Conservation (phyloP, 2,888 invertebrate genomes). For the Tipula helvola region DNA sequence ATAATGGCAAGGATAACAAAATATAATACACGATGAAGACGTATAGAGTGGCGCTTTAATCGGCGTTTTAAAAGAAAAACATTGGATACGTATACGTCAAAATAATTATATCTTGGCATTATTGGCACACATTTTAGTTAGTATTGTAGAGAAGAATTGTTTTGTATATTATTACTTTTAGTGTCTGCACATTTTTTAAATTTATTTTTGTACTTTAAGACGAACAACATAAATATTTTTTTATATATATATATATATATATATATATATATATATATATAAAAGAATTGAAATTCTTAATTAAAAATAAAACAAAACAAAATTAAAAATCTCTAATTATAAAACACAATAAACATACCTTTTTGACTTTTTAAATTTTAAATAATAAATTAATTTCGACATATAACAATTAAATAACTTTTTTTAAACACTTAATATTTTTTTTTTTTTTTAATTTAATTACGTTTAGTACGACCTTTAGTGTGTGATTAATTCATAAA, state of each 20-base stretch:
- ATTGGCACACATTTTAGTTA: too few relatives aligned
- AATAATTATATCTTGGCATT: too few relatives aligned
- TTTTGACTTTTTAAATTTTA: neutral
- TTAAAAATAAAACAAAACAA: neutral
- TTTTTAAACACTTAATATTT: neutral
- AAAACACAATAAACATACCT: neutral
- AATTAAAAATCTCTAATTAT: neutral
- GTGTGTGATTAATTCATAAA: neutral
- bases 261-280: neutral
- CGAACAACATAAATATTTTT: neutral
- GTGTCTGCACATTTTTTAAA: too few relatives aligned
- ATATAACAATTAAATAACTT: neutral
- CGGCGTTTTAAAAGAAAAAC: too few relatives aligned
- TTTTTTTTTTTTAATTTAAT: neutral
- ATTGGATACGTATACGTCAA: too few relatives aligned
- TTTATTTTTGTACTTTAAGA: too few relatives aligned
- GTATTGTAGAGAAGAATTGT: too few relatives aligned
- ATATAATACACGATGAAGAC: too few relatives aligned
- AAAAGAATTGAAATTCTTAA: neutral
- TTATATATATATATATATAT: neutral
- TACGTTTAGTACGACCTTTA: neutral
- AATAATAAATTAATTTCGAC: neutral
- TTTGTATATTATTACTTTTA: too few relatives aligned
- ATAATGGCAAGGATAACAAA: too few relatives aligned
- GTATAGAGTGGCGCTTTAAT: too few relatives aligned